Evolutionary conservation across 1,140 invertebrate species (phyloP).

Genomic region (Drosophila simulans): DNA sequence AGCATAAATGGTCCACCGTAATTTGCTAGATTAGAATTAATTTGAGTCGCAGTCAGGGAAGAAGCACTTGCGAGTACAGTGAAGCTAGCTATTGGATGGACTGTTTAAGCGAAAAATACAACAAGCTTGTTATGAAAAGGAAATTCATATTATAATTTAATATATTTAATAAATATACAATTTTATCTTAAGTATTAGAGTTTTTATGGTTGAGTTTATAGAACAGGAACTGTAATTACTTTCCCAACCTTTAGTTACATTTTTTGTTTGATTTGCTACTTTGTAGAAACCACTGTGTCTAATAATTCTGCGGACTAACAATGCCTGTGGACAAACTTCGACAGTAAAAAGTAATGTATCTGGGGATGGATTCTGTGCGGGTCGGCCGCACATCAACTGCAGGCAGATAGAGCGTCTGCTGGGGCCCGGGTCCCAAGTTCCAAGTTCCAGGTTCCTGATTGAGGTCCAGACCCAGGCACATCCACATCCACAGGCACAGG

Average conservation of each 20-base stretch:
- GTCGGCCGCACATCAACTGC: conserved; percentile 16
- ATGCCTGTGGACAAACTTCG: conserved; percentile 53
- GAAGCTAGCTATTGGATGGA: background rate
- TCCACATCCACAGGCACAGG: conserved; percentile 4
- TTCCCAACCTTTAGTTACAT: background rate
- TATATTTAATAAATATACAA: too few species aligned
- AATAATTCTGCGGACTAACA: conserved; percentile 38
- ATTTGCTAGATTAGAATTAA: conserved; percentile 82
- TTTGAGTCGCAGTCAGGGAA: conserved; percentile 51
- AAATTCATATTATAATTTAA: too few species aligned
- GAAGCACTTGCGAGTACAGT: conserved; percentile 31
- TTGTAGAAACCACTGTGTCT: conserved; percentile 15
- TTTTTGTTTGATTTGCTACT: background rate
- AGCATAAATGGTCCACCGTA: conserved; percentile 76
- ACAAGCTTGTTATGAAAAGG: background rate
- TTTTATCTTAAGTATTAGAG: too few species aligned
- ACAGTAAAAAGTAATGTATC: conserved; percentile 64
- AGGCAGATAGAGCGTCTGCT: conserved; percentile 4
- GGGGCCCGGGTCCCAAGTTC: conserved; percentile 10
- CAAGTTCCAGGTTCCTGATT: conserved; percentile 13
- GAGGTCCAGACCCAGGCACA: conserved; percentile 20
- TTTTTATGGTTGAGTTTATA: too few species aligned
- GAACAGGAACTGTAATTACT: background rate
- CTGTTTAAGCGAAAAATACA: background rate
- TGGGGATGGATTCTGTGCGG: conserved; percentile 20